Percentiles rank a stretch among this genome's conserved stretches.
phyloP scores from a whole-genome alignment of 1,140 invertebrate genomes.

The Bombus confusus region DNA sequence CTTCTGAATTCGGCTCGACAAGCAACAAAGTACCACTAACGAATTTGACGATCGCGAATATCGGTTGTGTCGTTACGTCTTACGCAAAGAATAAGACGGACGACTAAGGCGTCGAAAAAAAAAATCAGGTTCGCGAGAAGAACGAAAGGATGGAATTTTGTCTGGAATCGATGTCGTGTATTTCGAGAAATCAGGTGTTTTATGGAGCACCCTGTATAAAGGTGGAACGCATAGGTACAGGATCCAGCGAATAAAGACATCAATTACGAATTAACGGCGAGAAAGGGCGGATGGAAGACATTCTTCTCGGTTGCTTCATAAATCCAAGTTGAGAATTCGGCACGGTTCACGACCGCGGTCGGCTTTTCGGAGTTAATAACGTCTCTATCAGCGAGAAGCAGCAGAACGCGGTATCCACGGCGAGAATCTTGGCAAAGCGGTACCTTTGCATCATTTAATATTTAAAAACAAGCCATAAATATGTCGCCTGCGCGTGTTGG shows the following conservation, averaged over 20 bases:
- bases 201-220: neutral
- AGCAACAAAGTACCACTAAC: no score
- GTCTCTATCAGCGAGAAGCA: conserved; percentile 58
- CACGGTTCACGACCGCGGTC: conserved; percentile 54
- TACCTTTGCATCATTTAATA: conserved; percentile 81
- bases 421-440: conserved; percentile 57
- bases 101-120: neutral
- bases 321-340: conserved; percentile 71
- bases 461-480: conserved; percentile 83
- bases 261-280: conserved; percentile 51
- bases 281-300: conserved; percentile 16
- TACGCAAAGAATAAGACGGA: no score
- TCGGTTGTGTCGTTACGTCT: no score
- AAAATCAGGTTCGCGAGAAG: neutral
- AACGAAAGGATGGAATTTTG: neutral
- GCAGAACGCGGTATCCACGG: conserved; percentile 10
- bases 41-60: no score
- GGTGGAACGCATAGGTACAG: neutral
- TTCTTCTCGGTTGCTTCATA: conserved; percentile 61
- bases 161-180: neutral
- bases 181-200: neutral
- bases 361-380: conserved; percentile 59
- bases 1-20: no score
- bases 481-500: conserved; percentile 77
- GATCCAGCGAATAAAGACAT: conserved; percentile 29